Conservation (phyloP, 2,797 vertebrate species). For the Champsocephalus esox region DNA sequence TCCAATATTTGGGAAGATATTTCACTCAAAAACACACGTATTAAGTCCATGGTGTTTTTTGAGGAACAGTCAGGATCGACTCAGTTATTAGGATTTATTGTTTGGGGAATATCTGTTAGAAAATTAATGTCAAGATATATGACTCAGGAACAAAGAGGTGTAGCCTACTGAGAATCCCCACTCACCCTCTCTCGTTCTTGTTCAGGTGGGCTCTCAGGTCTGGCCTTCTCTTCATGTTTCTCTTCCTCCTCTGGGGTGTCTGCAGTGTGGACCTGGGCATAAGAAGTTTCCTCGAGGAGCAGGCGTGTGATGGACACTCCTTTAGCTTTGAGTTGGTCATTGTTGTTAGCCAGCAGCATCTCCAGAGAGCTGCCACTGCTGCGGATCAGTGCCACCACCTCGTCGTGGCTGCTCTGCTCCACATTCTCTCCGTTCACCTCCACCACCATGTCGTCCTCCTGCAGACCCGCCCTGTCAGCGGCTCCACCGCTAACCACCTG, state of each 20-base stretch:
- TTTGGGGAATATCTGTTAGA: neutral
- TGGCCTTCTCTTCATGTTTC: neutral
- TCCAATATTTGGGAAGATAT: neutral
- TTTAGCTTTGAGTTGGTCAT: constrained; percentile 84
- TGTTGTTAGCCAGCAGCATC: constrained; percentile 88
- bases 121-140: neutral
- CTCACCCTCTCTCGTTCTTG: constrained; percentile 77
- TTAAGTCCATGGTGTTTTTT: neutral
- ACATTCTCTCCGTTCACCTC: constrained; percentile 91
- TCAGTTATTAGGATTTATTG: neutral
- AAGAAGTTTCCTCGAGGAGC: constrained; percentile 59
- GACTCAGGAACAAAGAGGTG: neutral
- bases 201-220: constrained; percentile 51
- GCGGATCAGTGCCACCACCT: constrained; percentile 87
- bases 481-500: constrained; percentile 88
- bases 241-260: constrained; percentile 5
- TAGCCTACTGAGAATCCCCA: neutral
- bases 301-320: constrained; percentile 83
- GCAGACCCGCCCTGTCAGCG: constrained; percentile 87
- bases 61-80: neutral
- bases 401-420: constrained; percentile 84
- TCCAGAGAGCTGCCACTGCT: constrained; percentile 81
- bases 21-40: neutral
- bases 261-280: constrained; percentile 36
- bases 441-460: constrained; percentile 88